Base-by-base conservation (phyloP, 2,888 invertebrate genomes). In the Exocentrus adspersus region DNA sequence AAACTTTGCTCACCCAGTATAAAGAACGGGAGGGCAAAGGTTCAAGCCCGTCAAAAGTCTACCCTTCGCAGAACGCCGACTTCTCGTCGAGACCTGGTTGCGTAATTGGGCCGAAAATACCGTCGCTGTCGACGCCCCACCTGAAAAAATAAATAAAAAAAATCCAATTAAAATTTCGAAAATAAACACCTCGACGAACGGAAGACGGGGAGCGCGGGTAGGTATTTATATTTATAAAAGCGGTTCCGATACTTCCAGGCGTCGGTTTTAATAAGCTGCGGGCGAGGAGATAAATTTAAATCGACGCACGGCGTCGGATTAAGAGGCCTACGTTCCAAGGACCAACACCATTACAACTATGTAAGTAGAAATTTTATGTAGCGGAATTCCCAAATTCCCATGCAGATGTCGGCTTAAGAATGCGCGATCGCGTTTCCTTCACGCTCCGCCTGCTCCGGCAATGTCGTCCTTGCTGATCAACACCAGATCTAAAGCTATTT, bases 1-100 rank as follows among this genome's bases (percentile, higher is more conserved):
- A 91, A 91, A 91, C 90, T 91, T 92, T 92, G 91, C 91, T 91
- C 91, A 92, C 90, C 91, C 90, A 83, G 82, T 83, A 75, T 70
- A 76, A 83, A 72, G 85, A 84, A 90, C 87, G 91, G 90, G 86
- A 86, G 89, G 90, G 91, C 91, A 91, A 90, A 86, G 88, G 90
- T 90, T 91, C 92, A 92, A 91, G 91, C 90, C 78, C 78, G 72
- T 70, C 78, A 75, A 75, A 67, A 69, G 54, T 62, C 21, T 53
- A 58, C 62, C 46, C 54, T 16, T 24, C 4, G 19, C 12, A 21
- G n/a, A 9, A 16, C 14, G n/a, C 37, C 46, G 48, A 16, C 3
- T 7, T 24, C 17, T 28, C 24, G 46, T 28, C 30, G 17, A 24
- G 21, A 17, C 17, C 28, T 50, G n/a, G 10, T 50, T 50, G 6